Evolutionary conservation across 2,113 vertebrate species (phyloP).

Genomic region (Eulacestoma nigropectus): DNA sequence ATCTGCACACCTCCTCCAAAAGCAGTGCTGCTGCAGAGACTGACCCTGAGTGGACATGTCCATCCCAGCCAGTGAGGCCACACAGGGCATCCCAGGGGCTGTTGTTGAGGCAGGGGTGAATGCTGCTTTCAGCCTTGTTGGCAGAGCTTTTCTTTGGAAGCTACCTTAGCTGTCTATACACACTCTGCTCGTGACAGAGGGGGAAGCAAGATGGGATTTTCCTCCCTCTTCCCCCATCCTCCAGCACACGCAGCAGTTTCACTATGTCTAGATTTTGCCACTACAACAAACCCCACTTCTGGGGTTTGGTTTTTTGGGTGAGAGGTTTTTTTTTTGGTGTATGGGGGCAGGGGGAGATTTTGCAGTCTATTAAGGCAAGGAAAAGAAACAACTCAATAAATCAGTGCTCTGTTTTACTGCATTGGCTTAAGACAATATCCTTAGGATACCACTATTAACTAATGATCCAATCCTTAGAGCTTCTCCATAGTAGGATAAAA

Average conservation of each 20-base stretch:
- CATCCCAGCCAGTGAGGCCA: neutral
- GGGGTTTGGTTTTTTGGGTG: neutral
- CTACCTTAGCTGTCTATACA: neutral
- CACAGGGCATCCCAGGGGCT: neutral
- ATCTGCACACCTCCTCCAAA: neutral
- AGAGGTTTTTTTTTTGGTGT: neutral
- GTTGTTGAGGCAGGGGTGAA: neutral
- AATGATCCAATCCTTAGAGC: neutral
- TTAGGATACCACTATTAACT: constrained; percentile 5
- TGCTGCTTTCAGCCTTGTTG: neutral
- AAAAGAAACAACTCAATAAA: neutral
- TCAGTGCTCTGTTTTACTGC: neutral
- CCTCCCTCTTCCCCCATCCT: neutral
- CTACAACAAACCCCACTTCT: neutral
- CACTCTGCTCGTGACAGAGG: neutral
- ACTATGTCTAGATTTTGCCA: neutral
- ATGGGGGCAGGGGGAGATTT: neutral
- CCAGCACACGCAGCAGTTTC: neutral
- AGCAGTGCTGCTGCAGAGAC: neutral
- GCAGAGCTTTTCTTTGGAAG: neutral
- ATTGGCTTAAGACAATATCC: neutral
- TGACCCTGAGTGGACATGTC: neutral
- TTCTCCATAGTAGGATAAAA: neutral
- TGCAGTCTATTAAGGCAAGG: neutral
- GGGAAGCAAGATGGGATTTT: neutral